Evolutionary conservation across 2,113 vertebrate genomes (phyloP), one percentile per base, ranked within the genome.

Genomic region (Phodopus roborovskii): DNA sequence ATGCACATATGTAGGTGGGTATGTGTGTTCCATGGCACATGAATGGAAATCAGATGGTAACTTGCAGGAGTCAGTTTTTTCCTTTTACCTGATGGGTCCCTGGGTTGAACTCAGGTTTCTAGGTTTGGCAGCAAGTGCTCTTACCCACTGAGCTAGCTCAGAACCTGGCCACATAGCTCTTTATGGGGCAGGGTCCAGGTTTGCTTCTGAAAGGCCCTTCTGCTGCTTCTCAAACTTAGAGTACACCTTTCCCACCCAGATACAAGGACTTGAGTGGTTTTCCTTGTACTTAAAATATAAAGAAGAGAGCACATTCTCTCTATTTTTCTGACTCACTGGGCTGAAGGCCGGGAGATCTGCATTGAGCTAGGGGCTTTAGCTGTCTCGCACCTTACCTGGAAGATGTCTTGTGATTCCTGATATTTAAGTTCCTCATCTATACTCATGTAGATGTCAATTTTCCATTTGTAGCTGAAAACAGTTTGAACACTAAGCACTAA

Each of bases 371-470:
- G 28, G 60, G 33, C 20, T 48, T 15, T 26, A 1, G 5, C 53
- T 48, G 48, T 50, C 58, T 50, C 11, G 4, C 56, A 15, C 26
- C 19, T 24, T 7, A 4, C 3, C 4, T 33, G 7, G 24, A 58
- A n/a, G 19, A 33, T 58, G 28, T 60, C 45, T 30, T 83, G 75
- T 53, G 33, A 48, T 64, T 94, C 10, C 16, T 81, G 70, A 42
- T 19, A 45, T 60, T 33, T 68, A 0, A 3, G 10, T 20, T 30
- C 24, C 74, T 77, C 5, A 7, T 24, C n/a, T 26, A 19, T 24
- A 56, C 30, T 58, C 48, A n/a, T 33, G 2, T 16, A 5, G 5
- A 2, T 2, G 5, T 11, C 7, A 7, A 45, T 81, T 3, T 17
- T 1, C 48, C 13, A 17, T 20, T 7, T 66, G 10, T 9, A 66